phyloP scores from a whole-genome alignment of 2,113 vertebrate genomes.

The Leptobrachium leishanense region DNA sequence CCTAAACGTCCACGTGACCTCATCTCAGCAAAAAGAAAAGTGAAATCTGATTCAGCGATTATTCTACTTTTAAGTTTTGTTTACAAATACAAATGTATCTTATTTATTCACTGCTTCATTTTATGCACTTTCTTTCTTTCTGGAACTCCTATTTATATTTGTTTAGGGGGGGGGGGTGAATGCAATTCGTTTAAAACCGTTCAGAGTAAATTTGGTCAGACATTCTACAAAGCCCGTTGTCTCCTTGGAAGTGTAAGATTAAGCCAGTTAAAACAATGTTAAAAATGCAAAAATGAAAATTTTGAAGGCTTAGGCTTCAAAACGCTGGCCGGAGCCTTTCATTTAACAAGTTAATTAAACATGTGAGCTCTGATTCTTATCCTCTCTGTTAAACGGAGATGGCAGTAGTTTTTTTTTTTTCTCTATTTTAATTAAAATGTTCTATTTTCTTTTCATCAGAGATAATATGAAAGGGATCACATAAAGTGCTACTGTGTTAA shows the following conservation, averaged over 20 bases:
- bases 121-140: too few relatives aligned
- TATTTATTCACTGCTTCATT: too few relatives aligned
- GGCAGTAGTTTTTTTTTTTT: not conserved
- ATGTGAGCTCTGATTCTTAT: slow-evolving; percentile 7
- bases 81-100: too few relatives aligned
- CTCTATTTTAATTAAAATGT: not conserved
- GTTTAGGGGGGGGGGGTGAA: not conserved
- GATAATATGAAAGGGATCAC: not conserved
- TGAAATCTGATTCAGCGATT: too few relatives aligned
- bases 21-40: too few relatives aligned
- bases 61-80: too few relatives aligned
- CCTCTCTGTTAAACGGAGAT: not conserved
- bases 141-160: too few relatives aligned
- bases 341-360: slow-evolving; percentile 3
- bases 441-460: not conserved
- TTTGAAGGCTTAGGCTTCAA: not conserved
- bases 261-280: not conserved
- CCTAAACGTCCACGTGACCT: too few relatives aligned
- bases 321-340: not conserved
- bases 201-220: not conserved
- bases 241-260: not conserved
- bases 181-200: not conserved
- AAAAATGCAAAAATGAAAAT: not conserved
- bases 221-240: not conserved
- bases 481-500: too few relatives aligned